A percentile compares a stretch with the other conserved stretches of the same genome.
Conservation (phyloP, 2,113 vertebrate species). For the Columba livia region DNA sequence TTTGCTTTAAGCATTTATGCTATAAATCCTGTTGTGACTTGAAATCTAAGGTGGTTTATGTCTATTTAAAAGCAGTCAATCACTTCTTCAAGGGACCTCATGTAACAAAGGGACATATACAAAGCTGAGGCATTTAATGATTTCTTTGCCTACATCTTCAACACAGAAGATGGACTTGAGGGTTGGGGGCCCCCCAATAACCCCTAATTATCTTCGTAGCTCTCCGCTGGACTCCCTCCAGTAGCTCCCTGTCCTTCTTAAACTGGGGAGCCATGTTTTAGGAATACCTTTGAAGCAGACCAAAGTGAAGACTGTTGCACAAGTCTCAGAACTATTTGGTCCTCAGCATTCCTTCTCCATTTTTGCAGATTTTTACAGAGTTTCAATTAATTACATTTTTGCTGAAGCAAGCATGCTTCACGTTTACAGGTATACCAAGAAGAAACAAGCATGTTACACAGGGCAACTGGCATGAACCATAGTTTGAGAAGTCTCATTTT, state of each 20-base stretch:
- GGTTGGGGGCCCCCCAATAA: too few relatives aligned
- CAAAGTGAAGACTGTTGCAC: neutral
- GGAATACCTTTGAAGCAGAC: neutral
- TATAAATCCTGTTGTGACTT: neutral
- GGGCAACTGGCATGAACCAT: neutral
- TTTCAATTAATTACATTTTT: neutral
- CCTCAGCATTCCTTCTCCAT: accelerated
- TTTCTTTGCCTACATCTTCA: too few relatives aligned
- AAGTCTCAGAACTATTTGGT: neutral
- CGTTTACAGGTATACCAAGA: neutral
- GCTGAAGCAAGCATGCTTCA: neutral
- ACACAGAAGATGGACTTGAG: too few relatives aligned
- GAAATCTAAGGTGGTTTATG: neutral
- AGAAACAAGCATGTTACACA: neutral
- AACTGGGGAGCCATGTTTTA: too few relatives aligned
- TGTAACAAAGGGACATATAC: neutral
- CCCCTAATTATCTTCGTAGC: too few relatives aligned
- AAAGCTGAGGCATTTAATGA: too few relatives aligned
- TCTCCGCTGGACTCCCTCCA: too few relatives aligned
- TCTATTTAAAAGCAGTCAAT: neutral
- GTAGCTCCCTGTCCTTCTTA: neutral
- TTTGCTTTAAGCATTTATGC: neutral
- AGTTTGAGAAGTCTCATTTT: neutral
- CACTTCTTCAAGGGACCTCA: neutral
- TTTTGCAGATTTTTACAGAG: neutral